phyloP scores from a whole-genome alignment of 2,113 vertebrate genomes.

The Vidua macroura region DNA sequence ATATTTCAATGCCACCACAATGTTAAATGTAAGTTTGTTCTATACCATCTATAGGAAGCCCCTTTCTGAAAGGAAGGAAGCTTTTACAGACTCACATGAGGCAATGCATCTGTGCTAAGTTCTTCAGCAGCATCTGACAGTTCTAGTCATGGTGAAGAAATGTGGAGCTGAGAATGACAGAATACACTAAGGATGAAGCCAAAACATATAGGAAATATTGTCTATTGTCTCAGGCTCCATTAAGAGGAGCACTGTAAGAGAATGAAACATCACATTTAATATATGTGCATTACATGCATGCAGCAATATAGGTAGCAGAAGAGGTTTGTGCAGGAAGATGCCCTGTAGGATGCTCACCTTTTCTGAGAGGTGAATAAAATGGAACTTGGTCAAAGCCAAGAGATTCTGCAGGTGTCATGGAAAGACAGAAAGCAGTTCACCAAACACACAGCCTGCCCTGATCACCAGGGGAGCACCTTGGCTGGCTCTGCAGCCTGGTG shows the following conservation, averaged over 20 bases:
- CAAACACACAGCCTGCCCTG: background rate
- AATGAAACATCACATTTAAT: background rate
- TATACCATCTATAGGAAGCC: background rate
- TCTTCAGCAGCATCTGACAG: background rate
- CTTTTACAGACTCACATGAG: background rate
- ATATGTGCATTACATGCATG: background rate
- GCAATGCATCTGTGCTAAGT: background rate
- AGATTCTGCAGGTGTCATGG: background rate
- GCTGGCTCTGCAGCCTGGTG: background rate
- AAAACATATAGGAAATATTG: background rate
- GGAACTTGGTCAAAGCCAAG: background rate
- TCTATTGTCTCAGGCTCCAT: background rate
- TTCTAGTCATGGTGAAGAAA: background rate
- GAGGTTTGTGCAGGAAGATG: background rate
- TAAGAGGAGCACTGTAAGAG: background rate
- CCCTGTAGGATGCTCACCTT: background rate
- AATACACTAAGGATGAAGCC: background rate
- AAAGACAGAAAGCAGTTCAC: background rate
- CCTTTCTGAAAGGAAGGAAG: background rate
- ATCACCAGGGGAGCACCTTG: rapidly evolving
- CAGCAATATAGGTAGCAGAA: background rate
- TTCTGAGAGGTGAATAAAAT: background rate
- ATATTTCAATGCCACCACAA: background rate
- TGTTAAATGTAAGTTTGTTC: background rate
- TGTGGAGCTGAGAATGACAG: background rate